Conservation (phyloP, 2,113 vertebrate genomes). For the Protobothrops flavoviridis region DNA sequence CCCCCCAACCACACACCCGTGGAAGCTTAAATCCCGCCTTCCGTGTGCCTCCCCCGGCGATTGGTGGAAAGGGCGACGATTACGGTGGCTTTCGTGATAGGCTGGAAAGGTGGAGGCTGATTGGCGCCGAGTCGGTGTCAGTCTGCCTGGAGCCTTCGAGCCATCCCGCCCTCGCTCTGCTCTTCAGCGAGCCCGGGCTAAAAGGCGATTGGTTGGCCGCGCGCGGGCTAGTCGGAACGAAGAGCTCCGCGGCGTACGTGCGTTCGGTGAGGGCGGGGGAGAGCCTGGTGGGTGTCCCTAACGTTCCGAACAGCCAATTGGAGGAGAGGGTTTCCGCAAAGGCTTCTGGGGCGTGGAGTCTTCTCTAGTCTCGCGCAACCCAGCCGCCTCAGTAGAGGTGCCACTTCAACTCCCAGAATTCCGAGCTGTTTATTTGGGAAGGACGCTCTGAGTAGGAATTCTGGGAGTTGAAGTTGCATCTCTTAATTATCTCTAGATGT, state of each 20-base stretch:
- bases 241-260: background rate
- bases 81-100: background rate
- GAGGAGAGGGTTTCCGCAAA: background rate
- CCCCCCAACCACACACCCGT: background rate
- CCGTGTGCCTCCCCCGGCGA: background rate
- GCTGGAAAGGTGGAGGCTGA: background rate
- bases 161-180: background rate
- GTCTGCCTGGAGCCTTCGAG: background rate
- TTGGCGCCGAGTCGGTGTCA: background rate
- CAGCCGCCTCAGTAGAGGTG: background rate
- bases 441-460: background rate
- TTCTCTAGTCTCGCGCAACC: background rate
- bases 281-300: background rate
- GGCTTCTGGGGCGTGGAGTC: constrained; percentile 12
- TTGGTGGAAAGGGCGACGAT: background rate
- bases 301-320: background rate
- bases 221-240: background rate
- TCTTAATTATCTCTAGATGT: background rate
- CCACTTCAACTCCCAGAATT: background rate
- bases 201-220: background rate
- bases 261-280: background rate
- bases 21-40: constrained; percentile 43
- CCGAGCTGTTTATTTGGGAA: background rate
- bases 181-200: background rate
- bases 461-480: background rate